Conservation (phyloP, 1,140 invertebrate genomes). For the Nasonia giraulti region DNA sequence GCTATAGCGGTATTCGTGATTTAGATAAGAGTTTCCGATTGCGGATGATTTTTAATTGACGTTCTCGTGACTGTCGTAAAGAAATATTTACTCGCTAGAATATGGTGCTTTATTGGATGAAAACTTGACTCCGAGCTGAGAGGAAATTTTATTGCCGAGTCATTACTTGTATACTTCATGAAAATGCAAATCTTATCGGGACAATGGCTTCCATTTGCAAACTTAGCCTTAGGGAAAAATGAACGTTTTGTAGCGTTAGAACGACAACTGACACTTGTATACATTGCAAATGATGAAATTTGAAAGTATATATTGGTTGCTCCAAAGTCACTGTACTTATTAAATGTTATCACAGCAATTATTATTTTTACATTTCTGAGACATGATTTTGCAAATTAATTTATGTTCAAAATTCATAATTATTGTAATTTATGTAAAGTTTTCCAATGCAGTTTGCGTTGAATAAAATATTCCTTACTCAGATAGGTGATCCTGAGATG, state of each 20-base stretch:
- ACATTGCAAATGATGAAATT: neutral
- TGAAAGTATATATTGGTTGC: neutral
- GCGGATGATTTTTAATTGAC: too few relatives aligned
- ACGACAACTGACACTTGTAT: neutral
- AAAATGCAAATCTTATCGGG: neutral
- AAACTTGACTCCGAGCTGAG: neutral
- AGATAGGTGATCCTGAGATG: neutral
- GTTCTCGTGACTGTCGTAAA: neutral
- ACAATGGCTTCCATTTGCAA: neutral
- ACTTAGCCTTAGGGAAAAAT: neutral
- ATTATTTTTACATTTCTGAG: neutral
- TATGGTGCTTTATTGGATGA: neutral
- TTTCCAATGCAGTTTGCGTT: too few relatives aligned
- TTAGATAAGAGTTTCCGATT: too few relatives aligned
- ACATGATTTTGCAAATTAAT: too few relatives aligned
- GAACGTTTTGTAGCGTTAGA: neutral
- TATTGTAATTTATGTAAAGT: too few relatives aligned
- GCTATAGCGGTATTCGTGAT: too few relatives aligned
- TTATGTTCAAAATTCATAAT: too few relatives aligned
- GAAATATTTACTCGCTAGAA: neutral
- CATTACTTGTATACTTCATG: neutral
- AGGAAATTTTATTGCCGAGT: neutral
- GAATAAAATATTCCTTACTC: neutral
- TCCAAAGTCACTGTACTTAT: neutral
- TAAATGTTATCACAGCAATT: neutral